phyloP scores from a whole-genome alignment of 2,797 vertebrate genomes.

The Enteromius afrohamiltoni region DNA sequence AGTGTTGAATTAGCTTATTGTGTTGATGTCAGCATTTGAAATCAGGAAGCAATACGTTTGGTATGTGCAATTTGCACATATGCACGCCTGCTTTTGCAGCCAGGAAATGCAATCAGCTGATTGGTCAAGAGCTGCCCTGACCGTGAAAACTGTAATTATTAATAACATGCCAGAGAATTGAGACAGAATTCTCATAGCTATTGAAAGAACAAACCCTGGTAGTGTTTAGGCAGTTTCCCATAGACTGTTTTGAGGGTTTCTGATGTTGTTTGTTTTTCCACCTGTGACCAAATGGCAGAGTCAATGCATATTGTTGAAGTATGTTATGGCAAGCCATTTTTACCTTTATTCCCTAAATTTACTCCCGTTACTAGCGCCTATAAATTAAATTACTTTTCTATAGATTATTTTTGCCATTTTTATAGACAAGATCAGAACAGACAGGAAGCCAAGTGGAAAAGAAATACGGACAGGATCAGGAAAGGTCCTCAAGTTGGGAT shows the following conservation, averaged over 20 bases:
- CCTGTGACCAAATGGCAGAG: background rate
- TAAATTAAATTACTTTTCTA: background rate
- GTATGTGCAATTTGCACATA: conserved; percentile 1
- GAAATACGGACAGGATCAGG: too few relatives aligned
- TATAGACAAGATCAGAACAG: too few relatives aligned
- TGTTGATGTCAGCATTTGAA: background rate
- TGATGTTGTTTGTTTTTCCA: conserved; percentile 6
- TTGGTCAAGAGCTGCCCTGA: conserved; percentile 18
- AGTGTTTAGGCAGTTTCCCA: background rate
- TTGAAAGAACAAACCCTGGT: background rate
- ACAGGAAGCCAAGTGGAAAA: too few relatives aligned
- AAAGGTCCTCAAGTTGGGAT: too few relatives aligned
- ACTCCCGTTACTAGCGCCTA: background rate
- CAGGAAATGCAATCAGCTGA: conserved; percentile 20
- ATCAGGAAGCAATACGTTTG: conserved; percentile 6
- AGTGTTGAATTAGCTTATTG: background rate
- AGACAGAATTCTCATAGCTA: background rate
- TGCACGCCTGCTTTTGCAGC: background rate
- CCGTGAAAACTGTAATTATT: background rate
- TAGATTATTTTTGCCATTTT: background rate
- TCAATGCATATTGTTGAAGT: background rate
- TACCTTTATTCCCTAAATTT: background rate
- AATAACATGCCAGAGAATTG: background rate
- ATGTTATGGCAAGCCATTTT: conserved; percentile 2
- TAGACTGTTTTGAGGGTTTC: background rate